Base-by-base conservation (phyloP, 2,113 vertebrate genomes). In the Pituophis catenifer region DNA sequence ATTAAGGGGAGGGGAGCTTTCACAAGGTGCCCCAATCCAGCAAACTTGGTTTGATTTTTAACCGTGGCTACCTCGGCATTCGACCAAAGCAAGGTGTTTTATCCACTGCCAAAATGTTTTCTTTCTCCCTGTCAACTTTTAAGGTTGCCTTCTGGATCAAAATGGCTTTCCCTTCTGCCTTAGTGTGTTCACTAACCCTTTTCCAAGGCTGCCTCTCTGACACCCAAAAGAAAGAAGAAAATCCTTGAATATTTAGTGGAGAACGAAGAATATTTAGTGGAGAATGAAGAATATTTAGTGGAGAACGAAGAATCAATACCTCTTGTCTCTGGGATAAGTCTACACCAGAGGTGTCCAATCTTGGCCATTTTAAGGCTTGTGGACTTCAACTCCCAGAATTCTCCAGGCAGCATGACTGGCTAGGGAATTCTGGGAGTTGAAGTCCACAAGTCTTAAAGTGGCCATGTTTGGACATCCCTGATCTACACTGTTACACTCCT, bases 31-130 rank as follows among this genome's bases (percentile, higher is more conserved):
- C 86, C 38, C 58, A 0, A 23, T 24, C 85, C 52, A 88, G 9
- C 91, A 65, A 91, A 94, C 91, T 0, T 17, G 44, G 58, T 93
- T 88, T 91, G 52, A 13, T 75, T 81, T 75, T 90, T 2, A 44
- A 0, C 59, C 9, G 2, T 70, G 91, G 88, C 95, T 91, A 38
- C 92, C 86, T 94, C 50, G 91, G n/a, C 59, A 15, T 24, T 93
- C 91, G 33, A 93, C 92, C 92, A 90, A 93, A 93, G 92, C 26
- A 44, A 19, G 33, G 2, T 54, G 50, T 48, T 62, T 85, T 54
- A 50, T 44, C 50, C 57, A 93, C 92, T 93, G 92, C 92, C 92
- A 87, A 93, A 54, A 44, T 21, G 6, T 12, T 62, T n/a, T 21
- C 2, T 50, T 54, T 44, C 29, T 54, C 26, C 89, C 75, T 58